These are phyloP conservation scores for Oxyteleia sp. DNA, from an alignment of 2,888 invertebrate genomes.

Conservation along the genomic window DNA sequence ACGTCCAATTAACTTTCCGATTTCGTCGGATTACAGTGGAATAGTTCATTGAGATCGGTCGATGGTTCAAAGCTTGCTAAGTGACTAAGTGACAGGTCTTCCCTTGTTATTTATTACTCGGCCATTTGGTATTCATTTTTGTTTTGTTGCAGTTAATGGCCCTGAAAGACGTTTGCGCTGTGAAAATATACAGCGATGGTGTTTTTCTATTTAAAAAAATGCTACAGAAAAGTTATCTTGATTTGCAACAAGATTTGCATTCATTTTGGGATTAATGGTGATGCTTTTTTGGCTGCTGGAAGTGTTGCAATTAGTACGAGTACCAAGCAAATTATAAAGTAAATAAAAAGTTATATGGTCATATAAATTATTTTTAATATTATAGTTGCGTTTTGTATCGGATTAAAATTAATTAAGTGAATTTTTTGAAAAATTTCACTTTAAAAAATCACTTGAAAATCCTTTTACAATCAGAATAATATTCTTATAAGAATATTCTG, in stretches of 20 bases:
- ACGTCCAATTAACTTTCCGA: too few species aligned
- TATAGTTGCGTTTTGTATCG: too few species aligned
- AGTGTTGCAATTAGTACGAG: too few species aligned
- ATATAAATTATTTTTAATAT: too few species aligned
- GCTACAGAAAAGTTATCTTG: background rate
- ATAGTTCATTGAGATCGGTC: slow-evolving; percentile 29
- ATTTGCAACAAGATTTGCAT: slow-evolving; percentile 12
- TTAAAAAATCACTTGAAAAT: too few species aligned
- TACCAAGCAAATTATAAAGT: too few species aligned
- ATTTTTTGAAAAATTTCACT: too few species aligned
- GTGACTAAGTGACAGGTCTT: slow-evolving; percentile 12
- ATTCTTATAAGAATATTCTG: too few species aligned
- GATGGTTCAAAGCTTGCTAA: slow-evolving; percentile 27
- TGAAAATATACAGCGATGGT: slow-evolving; percentile 9
- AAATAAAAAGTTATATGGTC: too few species aligned
- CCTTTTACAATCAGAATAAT: too few species aligned
- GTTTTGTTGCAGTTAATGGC: slow-evolving; percentile 30
- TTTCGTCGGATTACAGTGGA: too few species aligned
- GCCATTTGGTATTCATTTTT: slow-evolving; percentile 28
- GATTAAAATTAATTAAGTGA: too few species aligned
- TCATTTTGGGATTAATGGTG: slow-evolving; percentile 8
- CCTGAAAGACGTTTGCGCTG: slow-evolving; percentile 26
- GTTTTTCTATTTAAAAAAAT: slow-evolving; percentile 1
- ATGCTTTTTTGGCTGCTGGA: background rate
- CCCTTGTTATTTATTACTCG: slow-evolving; percentile 31